Evolutionary conservation across 2,797 vertebrate species (phyloP).

Genomic region (Coregonus suidteri): DNA sequence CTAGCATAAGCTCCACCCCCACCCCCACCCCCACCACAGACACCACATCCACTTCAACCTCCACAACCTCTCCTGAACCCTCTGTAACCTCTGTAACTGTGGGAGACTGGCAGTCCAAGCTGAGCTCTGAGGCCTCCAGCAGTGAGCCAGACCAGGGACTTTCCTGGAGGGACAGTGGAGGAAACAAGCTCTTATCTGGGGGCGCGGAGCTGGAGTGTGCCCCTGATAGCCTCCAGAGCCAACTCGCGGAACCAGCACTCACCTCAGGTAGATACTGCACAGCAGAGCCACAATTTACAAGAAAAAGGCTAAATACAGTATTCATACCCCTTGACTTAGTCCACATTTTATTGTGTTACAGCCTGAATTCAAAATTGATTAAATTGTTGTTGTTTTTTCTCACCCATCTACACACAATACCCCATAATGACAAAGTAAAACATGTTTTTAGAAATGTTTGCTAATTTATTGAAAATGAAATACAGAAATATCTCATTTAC

Average conservation of each 20-base stretch:
- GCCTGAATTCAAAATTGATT: too few species aligned
- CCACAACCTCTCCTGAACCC: slow-evolving; percentile 49
- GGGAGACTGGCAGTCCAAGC: slow-evolving; percentile 61
- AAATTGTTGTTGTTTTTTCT: too few species aligned
- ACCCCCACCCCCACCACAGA: slow-evolving; percentile 51
- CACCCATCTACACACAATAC: too few species aligned
- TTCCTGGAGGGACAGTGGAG: slow-evolving; percentile 57
- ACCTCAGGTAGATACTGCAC: slow-evolving; percentile 80
- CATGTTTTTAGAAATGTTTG: too few species aligned
- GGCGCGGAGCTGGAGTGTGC: slow-evolving; percentile 71
- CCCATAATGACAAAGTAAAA: too few species aligned
- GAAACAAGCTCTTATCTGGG: slow-evolving; percentile 66
- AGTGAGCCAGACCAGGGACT: slow-evolving; percentile 58
- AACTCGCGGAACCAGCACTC: slow-evolving; percentile 78
- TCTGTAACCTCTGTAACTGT: slow-evolving; percentile 54
- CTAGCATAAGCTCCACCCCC: slow-evolving; percentile 74
- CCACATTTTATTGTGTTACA: too few species aligned
- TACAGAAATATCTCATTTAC: too few species aligned
- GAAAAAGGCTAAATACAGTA: neutral
- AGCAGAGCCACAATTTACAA: neutral
- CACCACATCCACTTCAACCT: slow-evolving; percentile 28
- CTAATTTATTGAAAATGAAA: too few species aligned
- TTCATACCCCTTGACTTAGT: too few species aligned
- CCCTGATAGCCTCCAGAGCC: slow-evolving; percentile 72
- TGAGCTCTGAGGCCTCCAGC: slow-evolving; percentile 32